Conservation (phyloP, 2,113 vertebrate genomes). For the Macroglossus sobrinus region DNA sequence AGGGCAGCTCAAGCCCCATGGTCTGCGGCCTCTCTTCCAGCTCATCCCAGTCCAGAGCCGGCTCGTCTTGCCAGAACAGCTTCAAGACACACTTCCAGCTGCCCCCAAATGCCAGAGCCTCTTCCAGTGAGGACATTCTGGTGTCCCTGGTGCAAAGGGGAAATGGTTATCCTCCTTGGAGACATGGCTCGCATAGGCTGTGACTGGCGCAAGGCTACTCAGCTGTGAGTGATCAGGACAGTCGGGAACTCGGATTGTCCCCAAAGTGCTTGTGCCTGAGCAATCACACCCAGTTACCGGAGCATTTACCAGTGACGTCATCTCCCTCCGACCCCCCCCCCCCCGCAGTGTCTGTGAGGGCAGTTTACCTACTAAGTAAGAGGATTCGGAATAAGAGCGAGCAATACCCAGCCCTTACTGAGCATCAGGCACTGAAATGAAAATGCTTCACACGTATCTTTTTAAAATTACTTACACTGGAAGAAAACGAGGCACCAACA, state of each 20-base stretch:
- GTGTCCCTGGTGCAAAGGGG: not conserved
- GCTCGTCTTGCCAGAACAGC: not conserved
- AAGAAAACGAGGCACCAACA: not conserved
- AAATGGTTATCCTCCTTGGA: not conserved
- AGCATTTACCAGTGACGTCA: not conserved
- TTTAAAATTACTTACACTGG: not conserved
- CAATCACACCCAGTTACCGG: not conserved
- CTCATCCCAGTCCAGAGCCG: not conserved
- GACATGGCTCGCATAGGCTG: not conserved
- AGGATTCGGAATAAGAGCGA: not conserved
- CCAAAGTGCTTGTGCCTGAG: not conserved
- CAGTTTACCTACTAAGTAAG: not conserved
- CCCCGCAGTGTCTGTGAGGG: not conserved
- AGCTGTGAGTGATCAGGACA: not conserved
- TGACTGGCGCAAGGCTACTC: not conserved
- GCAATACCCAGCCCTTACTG: not conserved
- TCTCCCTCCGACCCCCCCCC: not conserved
- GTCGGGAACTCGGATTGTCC: not conserved
- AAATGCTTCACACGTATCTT: not conserved
- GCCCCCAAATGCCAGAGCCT: no score
- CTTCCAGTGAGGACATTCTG: not conserved
- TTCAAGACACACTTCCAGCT: not conserved
- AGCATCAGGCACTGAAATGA: not conserved
- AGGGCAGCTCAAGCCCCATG: accelerated
- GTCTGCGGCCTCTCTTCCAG: not conserved